phyloP scores from a whole-genome alignment of 2,797 vertebrate genomes.

The Peromyscus eremicus region DNA sequence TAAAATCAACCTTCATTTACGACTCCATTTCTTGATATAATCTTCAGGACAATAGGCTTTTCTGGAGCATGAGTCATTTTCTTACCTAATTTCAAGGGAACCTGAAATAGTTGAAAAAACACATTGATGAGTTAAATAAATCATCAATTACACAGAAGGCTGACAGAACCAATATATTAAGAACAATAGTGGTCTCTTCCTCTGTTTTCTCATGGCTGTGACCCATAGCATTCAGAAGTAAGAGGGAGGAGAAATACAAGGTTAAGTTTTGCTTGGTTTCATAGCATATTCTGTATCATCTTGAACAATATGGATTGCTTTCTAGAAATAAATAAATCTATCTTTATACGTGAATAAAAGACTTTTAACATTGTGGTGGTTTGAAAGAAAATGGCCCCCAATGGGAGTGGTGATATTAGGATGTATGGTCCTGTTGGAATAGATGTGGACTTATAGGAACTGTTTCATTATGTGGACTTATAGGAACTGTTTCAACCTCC shows the following conservation, averaged over 20 bases:
- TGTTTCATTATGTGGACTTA: too few relatives aligned
- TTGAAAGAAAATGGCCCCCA: too few relatives aligned
- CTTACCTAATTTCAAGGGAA: not conserved
- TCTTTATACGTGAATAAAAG: too few relatives aligned
- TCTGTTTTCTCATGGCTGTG: not conserved
- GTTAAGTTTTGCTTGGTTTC: not conserved
- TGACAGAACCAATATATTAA: not conserved
- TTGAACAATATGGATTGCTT: too few relatives aligned
- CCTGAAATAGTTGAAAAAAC: not conserved
- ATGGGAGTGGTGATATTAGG: too few relatives aligned
- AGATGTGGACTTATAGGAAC: too few relatives aligned
- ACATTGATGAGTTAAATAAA: not conserved
- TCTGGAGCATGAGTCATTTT: not conserved
- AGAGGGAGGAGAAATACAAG: not conserved
- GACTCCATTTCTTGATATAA: not conserved
- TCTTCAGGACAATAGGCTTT: constrained; percentile 13
- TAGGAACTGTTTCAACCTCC: too few relatives aligned
- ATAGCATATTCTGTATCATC: not conserved
- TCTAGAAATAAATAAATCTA: too few relatives aligned
- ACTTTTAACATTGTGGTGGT: too few relatives aligned
- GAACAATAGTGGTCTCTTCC: not conserved
- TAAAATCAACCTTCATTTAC: not conserved
- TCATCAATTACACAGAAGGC: not conserved
- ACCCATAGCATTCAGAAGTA: not conserved
- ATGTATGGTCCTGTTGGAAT: too few relatives aligned